These are phyloP conservation scores for Malacosoma neustria DNA, from an alignment of 2,888 invertebrate genomes.

Conservation along the genomic window DNA sequence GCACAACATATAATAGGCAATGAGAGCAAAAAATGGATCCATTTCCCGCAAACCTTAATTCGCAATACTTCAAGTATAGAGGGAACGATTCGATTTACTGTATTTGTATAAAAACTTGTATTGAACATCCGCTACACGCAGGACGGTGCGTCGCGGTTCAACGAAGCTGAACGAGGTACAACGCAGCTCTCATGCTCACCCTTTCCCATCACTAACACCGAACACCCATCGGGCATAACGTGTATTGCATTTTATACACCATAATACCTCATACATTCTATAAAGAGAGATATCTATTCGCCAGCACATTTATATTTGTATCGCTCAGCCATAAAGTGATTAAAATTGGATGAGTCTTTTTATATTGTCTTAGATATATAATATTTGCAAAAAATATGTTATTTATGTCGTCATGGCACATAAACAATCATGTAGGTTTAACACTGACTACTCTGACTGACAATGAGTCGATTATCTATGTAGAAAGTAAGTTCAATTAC, in stretches of 20 bases:
- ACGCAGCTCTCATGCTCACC: conserved; percentile 31
- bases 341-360: no score
- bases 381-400: no score
- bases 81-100: conserved; percentile 1
- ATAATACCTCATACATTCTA: conserved; percentile 12
- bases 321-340: conserved; percentile 47
- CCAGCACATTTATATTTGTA: conserved; percentile 31
- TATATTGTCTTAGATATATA: no score
- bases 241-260: conserved; percentile 13
- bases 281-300: conserved; percentile 25
- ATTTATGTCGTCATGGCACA: conserved; percentile 20
- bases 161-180: conserved; percentile 62
- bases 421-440: conserved; percentile 26
- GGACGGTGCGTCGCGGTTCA: conserved; percentile 62
- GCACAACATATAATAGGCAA: conserved; percentile 23
- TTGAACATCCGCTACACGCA: conserved; percentile 61
- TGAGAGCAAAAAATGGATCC: neutral
- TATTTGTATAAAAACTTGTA: conserved; percentile 33
- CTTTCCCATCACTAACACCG: conserved; percentile 11
- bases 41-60: conserved; percentile 13
- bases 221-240: conserved; percentile 4
- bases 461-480: conserved; percentile 32
- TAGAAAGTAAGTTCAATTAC: conserved; percentile 64
- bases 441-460: conserved; percentile 30
- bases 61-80: conserved; percentile 10